These are phyloP conservation scores for Drosophila picticornis DNA, from an alignment of 2,888 invertebrate species.

Conservation along the genomic window DNA sequence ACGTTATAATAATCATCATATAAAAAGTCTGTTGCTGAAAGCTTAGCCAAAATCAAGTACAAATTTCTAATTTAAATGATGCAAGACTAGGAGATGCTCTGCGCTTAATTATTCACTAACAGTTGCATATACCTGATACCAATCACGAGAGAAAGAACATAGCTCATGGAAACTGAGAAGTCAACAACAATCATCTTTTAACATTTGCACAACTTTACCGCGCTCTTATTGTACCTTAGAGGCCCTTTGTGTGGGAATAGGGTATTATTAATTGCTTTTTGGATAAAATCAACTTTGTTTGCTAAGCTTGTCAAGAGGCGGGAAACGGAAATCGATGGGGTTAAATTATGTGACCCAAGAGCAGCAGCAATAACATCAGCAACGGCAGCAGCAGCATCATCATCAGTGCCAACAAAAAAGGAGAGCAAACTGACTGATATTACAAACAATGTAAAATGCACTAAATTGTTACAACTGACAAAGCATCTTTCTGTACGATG, in stretches of 20 bases:
- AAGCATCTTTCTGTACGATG: constrained; percentile 29
- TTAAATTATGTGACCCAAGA: constrained; percentile 52
- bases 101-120: too few relatives aligned
- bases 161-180: neutral
- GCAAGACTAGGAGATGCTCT: neutral
- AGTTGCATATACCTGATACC: neutral
- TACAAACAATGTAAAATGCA: constrained; percentile 72
- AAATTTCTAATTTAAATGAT: too few relatives aligned
- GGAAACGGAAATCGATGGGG: constrained; percentile 41
- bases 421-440: constrained; percentile 43
- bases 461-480: constrained; percentile 68
- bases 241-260: neutral
- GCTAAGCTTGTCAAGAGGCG: constrained; percentile 23
- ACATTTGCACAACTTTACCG: neutral
- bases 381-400: constrained; percentile 24
- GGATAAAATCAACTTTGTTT: constrained; percentile 65
- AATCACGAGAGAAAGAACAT: neutral
- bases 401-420: constrained; percentile 13
- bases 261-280: constrained; percentile 59
- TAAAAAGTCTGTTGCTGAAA: constrained; percentile 27
- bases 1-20: constrained; percentile 14
- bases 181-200: neutral
- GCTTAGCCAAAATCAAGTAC: constrained; percentile 29
- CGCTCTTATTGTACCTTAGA: neutral
- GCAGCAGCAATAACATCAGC: constrained; percentile 20